phyloP scores from a whole-genome alignment of 2,797 vertebrate species.

The Hydrophis major region DNA sequence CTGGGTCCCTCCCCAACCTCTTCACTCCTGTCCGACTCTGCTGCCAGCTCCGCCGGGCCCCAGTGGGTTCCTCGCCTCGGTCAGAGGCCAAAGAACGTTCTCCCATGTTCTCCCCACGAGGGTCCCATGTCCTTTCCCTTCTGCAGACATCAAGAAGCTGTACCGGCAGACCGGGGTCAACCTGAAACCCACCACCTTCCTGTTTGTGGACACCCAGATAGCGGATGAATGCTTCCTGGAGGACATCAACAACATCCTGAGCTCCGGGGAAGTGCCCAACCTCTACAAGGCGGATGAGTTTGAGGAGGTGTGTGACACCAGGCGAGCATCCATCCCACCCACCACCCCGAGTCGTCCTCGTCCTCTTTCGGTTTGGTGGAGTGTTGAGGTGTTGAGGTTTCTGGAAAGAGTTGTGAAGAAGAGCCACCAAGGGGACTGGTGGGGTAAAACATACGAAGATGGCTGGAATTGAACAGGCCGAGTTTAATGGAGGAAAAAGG shows the following conservation, averaged over 20 bases:
- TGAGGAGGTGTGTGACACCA: slow-evolving; percentile 73
- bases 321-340: too few species aligned
- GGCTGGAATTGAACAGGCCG: too few species aligned
- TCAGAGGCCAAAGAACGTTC: background rate
- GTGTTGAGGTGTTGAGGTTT: too few species aligned
- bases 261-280: slow-evolving; percentile 88
- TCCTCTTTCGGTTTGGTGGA: background rate
- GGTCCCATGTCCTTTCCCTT: background rate
- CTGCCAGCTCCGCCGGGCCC: too few species aligned
- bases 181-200: slow-evolving; percentile 83
- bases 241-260: slow-evolving; percentile 89
- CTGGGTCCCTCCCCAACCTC: too few species aligned
- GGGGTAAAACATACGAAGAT: too few species aligned
- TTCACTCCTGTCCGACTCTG: too few species aligned
- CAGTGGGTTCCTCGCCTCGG: background rate
- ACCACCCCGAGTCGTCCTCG: fast-evolving
- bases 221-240: slow-evolving; percentile 83
- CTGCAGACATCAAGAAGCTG: slow-evolving; percentile 84
- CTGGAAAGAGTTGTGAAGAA: too few species aligned
- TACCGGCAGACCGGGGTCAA: slow-evolving; percentile 83
- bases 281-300: slow-evolving; percentile 88
- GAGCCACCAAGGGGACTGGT: too few species aligned
- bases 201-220: slow-evolving; percentile 86
- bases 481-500: too few species aligned
- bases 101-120: fast-evolving